Conservation (phyloP, 2,113 vertebrate genomes). For the Aspidoscelis tigris region DNA sequence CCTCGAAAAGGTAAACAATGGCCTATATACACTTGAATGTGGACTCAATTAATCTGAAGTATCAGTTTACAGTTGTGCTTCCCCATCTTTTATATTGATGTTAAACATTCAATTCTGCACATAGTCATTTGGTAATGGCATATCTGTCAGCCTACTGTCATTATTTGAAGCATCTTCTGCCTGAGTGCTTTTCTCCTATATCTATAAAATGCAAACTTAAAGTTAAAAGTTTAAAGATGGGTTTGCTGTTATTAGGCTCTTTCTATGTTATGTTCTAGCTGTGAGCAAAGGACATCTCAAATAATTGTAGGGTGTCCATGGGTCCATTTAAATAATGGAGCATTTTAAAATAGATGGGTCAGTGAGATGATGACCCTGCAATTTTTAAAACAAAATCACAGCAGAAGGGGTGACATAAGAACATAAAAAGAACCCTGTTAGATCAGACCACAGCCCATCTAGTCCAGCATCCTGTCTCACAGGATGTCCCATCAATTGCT, state of each 20-base stretch:
- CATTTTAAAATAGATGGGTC: neutral
- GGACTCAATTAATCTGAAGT: slow-evolving; percentile 36
- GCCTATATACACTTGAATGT: neutral
- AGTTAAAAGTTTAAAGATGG: slow-evolving; percentile 70
- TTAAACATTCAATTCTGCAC: slow-evolving; percentile 73
- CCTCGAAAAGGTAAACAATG: slow-evolving; percentile 49
- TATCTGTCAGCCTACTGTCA: slow-evolving; percentile 51
- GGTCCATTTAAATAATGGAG: neutral
- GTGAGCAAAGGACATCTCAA: neutral
- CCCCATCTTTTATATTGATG: slow-evolving; percentile 59
- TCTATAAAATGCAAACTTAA: slow-evolving; percentile 63
- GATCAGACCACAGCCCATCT: too few relatives aligned
- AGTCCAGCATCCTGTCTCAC: too few relatives aligned
- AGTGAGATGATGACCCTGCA: neutral
- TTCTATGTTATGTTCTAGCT: slow-evolving; percentile 46
- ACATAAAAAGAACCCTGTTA: too few relatives aligned
- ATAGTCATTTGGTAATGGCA: slow-evolving; percentile 71
- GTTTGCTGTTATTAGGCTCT: slow-evolving; percentile 55
- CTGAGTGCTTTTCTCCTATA: slow-evolving; percentile 68
- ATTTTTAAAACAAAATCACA: neutral
- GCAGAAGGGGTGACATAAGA: too few relatives aligned
- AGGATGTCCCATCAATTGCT: too few relatives aligned
- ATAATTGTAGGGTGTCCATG: neutral
- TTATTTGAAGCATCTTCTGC: slow-evolving; percentile 60
- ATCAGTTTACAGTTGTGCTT: slow-evolving; percentile 29